A percentile compares a stretch with the other conserved stretches of the same genome.
Conservation (phyloP, 2,113 vertebrate species). For the Tylochromis polylepis region DNA sequence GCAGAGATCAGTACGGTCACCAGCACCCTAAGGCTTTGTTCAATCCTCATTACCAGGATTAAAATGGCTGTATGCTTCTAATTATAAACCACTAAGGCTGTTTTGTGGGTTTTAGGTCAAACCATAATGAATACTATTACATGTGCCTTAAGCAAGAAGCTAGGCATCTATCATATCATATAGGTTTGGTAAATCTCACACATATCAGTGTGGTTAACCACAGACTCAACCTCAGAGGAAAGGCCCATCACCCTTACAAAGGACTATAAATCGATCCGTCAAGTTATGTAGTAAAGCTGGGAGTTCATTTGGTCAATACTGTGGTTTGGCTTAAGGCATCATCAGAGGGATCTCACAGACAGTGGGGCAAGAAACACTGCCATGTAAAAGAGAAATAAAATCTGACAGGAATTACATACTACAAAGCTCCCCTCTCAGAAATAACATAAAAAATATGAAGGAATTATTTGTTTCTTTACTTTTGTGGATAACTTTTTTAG, state of each 20-base stretch:
- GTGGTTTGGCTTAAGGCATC: conserved; percentile 10
- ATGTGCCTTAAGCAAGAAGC: background rate
- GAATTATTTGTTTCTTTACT: background rate
- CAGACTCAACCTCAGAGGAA: background rate
- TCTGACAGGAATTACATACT: background rate
- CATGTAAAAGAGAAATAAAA: background rate
- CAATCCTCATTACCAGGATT: background rate
- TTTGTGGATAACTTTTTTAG: background rate
- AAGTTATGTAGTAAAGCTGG: background rate
- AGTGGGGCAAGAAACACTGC: background rate
- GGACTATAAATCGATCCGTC: background rate
- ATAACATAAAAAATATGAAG: background rate
- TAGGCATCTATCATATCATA: too few relatives aligned
- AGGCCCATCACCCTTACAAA: background rate
- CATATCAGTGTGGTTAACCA: conserved; percentile 21
- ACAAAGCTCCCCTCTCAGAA: background rate
- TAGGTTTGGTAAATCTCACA: background rate
- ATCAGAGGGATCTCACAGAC: background rate
- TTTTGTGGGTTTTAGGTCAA: background rate
- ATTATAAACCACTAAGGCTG: background rate
- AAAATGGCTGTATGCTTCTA: background rate
- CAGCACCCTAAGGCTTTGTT: background rate
- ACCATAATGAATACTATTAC: background rate
- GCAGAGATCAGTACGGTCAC: background rate
- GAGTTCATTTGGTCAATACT: conserved; percentile 19